Evolutionary conservation across 2,797 vertebrate genomes (phyloP), one percentile per base, ranked within the genome.

Genomic region (Lindbergichthys nudifrons): DNA sequence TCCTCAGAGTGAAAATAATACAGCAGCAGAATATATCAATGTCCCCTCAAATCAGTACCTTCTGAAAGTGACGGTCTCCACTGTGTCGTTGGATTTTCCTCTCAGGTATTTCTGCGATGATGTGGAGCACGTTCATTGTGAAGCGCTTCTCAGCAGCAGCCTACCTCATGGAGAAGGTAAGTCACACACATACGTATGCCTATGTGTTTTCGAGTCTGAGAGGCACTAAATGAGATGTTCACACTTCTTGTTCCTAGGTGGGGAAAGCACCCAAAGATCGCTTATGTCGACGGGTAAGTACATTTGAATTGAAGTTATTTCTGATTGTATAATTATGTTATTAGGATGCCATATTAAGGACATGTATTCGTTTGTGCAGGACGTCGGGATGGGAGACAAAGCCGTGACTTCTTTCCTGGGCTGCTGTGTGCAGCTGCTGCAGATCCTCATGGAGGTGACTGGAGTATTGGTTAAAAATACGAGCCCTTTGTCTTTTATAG

Each of bases 91-190:
- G 11, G 6, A 10, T 71, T 30, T 7, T 58, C 30, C n/a, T 70
- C 83, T 0, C 75, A 99, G 98, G 98, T 52, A 96, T 99, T 2
- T 95, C 95, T 0, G 78, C 95, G 16, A 99, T 99, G 98, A 98
- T 99, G 98, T 99, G 98, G 98, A 99, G 95, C 30, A 99, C 98
- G 0, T 99, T 99, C 85, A 91, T 99, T 26, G 96, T 97, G 14
- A 99, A 99, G 85, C 95, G 97, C 39, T 96, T 99, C 87, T 99
- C 98, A 16, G 96, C 97, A 21, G 95, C 97, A 47, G 94, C 97
- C 0, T 99, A 96, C 87, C 93, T 99, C 54, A 96, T 98, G 94
- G 98, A 99, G 85, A 99, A 99, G 96, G 98, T 98, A 78, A 84
- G 26, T 43, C 16, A 14, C 26, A 11, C 5, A 23, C 58, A 39